Evolutionary conservation across 1,140 invertebrate genomes (phyloP).

Genomic region (Mesaphorura yosii): DNA sequence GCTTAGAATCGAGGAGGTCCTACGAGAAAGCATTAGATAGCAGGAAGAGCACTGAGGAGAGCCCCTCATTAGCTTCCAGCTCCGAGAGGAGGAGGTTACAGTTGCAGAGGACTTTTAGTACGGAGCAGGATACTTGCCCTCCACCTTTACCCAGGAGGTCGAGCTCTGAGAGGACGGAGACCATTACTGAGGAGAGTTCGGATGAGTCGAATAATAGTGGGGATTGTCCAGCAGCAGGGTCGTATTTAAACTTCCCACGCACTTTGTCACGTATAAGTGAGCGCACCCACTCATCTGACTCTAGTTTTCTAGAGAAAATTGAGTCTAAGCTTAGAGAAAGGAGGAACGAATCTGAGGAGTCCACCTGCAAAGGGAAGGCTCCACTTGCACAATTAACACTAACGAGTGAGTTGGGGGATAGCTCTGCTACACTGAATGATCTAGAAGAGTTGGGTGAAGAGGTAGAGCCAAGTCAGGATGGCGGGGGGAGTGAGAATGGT

Average conservation of each 20-base stretch:
- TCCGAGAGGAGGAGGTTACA: neutral
- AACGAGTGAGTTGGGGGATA: slow-evolving; percentile 26
- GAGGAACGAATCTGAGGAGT: slow-evolving; percentile 2
- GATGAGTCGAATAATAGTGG: slow-evolving; percentile 15
- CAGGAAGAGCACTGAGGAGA: no score
- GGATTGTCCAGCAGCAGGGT: no score
- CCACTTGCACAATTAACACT: slow-evolving; percentile 1
- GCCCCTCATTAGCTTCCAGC: no score
- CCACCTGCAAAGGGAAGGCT: neutral
- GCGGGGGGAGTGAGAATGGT: neutral
- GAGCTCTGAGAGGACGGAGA: slow-evolving; percentile 20
- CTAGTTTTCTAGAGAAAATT: slow-evolving; percentile 30
- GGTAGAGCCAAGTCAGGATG: slow-evolving; percentile 16
- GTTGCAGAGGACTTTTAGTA: no score
- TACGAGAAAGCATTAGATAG: no score
- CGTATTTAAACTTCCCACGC: no score
- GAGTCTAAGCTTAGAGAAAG: slow-evolving; percentile 14
- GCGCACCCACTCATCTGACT: slow-evolving; percentile 13
- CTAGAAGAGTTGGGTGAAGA: slow-evolving; percentile 28
- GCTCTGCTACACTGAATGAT: slow-evolving; percentile 28
- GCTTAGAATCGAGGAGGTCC: no score
- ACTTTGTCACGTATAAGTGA: slow-evolving; percentile 28
- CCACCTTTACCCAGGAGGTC: neutral
- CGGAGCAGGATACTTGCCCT: slow-evolving; percentile 1
- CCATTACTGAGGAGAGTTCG: slow-evolving; percentile 13